These are phyloP conservation scores for Limosa lapponica DNA, from an alignment of 2,797 vertebrate genomes.

Conservation along the genomic window DNA sequence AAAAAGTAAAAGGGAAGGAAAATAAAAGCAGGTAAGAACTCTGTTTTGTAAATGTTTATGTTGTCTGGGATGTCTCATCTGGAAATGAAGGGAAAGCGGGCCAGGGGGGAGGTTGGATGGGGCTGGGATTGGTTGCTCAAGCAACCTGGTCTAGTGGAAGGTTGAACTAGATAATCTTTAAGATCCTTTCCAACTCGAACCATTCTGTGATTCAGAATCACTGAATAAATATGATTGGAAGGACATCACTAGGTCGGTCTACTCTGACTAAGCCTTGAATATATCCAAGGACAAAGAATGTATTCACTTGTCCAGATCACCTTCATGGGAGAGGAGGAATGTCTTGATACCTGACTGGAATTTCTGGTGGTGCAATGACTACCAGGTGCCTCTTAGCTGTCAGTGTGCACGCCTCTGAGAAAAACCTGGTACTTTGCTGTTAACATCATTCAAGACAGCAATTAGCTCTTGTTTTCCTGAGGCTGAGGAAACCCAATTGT, in stretches of 20 bases:
- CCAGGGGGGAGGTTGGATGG: background rate
- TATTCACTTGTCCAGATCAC: background rate
- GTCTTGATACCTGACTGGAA: background rate
- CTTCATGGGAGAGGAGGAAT: background rate
- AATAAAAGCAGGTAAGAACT: slow-evolving; percentile 88
- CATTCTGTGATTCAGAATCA: background rate
- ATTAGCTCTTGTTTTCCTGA: background rate
- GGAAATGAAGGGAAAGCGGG: background rate
- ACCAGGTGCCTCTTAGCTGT: background rate
- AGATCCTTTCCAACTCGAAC: background rate
- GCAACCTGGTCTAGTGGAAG: background rate
- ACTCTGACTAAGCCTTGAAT: background rate
- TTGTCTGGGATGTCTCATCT: background rate
- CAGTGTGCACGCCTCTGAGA: background rate
- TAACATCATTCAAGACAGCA: fast-evolving
- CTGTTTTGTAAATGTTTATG: background rate
- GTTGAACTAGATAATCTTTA: background rate
- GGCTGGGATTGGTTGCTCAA: too few species aligned
- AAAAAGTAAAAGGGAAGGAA: slow-evolving; percentile 90
- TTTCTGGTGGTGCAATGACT: background rate
- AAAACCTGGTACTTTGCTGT: background rate
- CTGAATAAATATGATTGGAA: background rate
- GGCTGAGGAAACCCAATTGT: background rate
- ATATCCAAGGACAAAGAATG: background rate
- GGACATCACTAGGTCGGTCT: background rate